Base-by-base conservation (phyloP, 2,797 vertebrate genomes). In the Pelobates cultripes region DNA sequence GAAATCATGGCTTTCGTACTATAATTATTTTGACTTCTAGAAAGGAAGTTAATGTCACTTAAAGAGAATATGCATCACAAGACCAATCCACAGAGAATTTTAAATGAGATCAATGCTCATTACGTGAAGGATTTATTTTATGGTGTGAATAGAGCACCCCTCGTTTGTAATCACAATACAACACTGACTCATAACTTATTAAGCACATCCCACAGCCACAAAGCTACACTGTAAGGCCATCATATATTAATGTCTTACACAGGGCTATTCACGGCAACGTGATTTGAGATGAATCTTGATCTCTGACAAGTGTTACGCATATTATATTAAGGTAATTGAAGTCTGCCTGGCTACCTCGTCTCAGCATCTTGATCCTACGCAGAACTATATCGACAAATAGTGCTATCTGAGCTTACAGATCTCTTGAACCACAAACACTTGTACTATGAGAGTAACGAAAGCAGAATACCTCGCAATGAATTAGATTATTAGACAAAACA, bases 1-100 rank as follows among this genome's bases (percentile, higher is more conserved):
- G 55, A 73, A 79, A 73, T 72, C 78, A 55, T 47, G n/a, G 61
- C 70, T 53, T 55, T 69, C 15, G 53, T 66, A n/a, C 47, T n/a
- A 1, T 61, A 68, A 77, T 77, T 51, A 43, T 77, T 55, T n/a
- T 14, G 75, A 55, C 47, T 53, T 43, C 40, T 47, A 55, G 13
- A 68, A 57, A 71, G 12, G 61, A 67, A 61, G 68, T 74, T 55
- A 70, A 71, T 60, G 66, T 53, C 76, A 60, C 47, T 43, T 60
- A 77, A 70, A 70, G 41, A 57, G 51, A 43, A 40, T 28, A 60
- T 44, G 7, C 8, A 77, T 68, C 63, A 68, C 43, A 60, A 17
- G 43, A 43, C 41, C 55, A 43, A 53, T 63, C 55, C 57, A 28
- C 60, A 45, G 57, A 45, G 73, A 10, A 28, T 75, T 63, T 13